phyloP scores from a whole-genome alignment of 2,888 invertebrate genomes.

The Ligdia adustata region DNA sequence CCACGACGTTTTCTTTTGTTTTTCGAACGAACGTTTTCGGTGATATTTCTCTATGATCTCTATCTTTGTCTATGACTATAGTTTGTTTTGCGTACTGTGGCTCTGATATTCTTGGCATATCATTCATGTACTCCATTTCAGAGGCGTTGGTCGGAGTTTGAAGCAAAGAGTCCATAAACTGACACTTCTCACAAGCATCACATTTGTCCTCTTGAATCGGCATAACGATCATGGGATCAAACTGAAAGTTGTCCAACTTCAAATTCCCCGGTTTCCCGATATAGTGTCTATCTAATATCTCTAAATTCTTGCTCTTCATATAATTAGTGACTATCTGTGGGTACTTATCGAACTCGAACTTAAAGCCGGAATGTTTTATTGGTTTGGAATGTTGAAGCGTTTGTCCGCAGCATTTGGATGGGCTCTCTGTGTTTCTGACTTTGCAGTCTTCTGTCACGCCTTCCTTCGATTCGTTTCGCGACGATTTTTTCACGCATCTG shows the following conservation, averaged over 20 bases:
- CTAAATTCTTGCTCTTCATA: conserved; percentile 89
- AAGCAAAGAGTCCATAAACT: conserved; percentile 82
- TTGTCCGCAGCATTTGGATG: conserved; percentile 76
- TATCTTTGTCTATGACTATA: conserved; percentile 46
- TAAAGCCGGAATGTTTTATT: conserved; percentile 88
- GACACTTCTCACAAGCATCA: conserved; percentile 80
- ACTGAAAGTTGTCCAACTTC: conserved; percentile 80
- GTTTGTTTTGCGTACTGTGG: conserved; percentile 70
- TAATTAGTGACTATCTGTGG: conserved; percentile 90
- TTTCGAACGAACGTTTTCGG: conserved; percentile 73
- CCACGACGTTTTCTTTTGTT: conserved; percentile 71
- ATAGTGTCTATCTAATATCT: conserved; percentile 84
- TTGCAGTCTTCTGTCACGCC: conserved; percentile 54
- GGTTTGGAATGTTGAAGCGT: conserved; percentile 84
- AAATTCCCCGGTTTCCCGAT: conserved; percentile 82
- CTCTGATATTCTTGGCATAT: conserved; percentile 67
- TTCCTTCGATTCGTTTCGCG: no score
- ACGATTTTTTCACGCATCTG: conserved; percentile 71
- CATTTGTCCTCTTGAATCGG: conserved; percentile 78
- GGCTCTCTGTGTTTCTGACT: conserved; percentile 55
- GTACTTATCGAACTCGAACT: conserved; percentile 89
- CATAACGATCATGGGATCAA: conserved; percentile 75
- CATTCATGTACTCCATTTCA: conserved; percentile 85
- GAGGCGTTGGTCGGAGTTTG: conserved; percentile 92
- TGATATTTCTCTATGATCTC: conserved; percentile 46